Conservation (phyloP, 2,888 invertebrate species). For the Trisateles emortualis region DNA sequence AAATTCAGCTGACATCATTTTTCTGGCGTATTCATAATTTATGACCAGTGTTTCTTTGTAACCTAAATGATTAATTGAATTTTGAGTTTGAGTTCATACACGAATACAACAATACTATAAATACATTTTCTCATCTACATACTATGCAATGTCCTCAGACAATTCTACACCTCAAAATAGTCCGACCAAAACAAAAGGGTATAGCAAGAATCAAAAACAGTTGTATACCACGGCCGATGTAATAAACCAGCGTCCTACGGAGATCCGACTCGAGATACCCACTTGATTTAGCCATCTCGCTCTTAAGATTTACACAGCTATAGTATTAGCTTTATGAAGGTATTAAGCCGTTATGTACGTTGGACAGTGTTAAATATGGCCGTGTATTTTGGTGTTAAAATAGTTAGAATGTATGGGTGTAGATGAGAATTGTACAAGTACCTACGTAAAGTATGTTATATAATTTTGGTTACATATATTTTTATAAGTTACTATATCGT, state of each 20-base stretch:
- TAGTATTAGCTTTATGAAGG: constrained; percentile 72
- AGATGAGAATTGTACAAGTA: too few species aligned
- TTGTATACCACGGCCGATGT: constrained; percentile 40
- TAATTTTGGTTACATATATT: too few species aligned
- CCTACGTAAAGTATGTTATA: too few species aligned
- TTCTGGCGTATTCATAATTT: too few species aligned
- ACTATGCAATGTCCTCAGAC: background rate
- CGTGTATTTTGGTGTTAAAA: constrained; percentile 41
- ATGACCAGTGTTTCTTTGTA: too few species aligned
- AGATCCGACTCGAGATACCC: constrained; percentile 75
- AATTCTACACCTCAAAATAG: constrained; percentile 30
- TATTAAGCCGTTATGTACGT: constrained; percentile 55
- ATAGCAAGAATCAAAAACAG: constrained; percentile 49
- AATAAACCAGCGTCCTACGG: constrained; percentile 63
- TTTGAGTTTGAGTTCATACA: too few species aligned
- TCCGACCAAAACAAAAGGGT: constrained; percentile 43
- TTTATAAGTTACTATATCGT: too few species aligned
- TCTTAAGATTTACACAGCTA: constrained; percentile 69
- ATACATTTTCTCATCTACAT: too few species aligned
- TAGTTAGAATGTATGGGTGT: constrained; percentile 42
- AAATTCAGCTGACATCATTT: too few species aligned
- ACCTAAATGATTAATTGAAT: too few species aligned
- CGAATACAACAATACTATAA: background rate
- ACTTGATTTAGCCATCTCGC: constrained; percentile 79
- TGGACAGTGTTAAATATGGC: constrained; percentile 51